These are phyloP conservation scores for Esox lucius DNA, from an alignment of 2,797 vertebrate species.

Conservation along the genomic window DNA sequence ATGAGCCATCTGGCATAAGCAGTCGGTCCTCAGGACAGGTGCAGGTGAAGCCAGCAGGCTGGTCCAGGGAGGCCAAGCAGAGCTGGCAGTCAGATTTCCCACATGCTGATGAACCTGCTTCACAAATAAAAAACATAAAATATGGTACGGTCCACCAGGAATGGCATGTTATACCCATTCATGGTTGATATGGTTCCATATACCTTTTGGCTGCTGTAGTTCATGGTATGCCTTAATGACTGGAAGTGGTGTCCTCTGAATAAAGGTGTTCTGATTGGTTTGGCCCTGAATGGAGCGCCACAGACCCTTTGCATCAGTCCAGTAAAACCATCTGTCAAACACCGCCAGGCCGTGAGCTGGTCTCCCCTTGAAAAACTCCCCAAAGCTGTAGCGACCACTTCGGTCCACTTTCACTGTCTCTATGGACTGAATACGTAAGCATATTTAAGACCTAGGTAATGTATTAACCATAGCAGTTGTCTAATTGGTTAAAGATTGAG, in stretches of 20 bases:
- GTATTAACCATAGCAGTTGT: neutral
- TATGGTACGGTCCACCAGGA: neutral
- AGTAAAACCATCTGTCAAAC: slow-evolving; percentile 82
- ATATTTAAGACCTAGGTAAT: neutral
- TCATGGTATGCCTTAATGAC: slow-evolving; percentile 72
- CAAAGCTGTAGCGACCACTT: slow-evolving; percentile 74
- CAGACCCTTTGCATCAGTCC: slow-evolving; percentile 75
- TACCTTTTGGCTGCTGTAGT: slow-evolving; percentile 81
- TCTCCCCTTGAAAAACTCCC: slow-evolving; percentile 65
- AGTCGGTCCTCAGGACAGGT: slow-evolving; percentile 78
- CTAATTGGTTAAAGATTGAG: neutral
- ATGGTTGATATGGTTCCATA: neutral
- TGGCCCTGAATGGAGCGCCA: slow-evolving; percentile 63
- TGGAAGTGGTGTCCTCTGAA: slow-evolving; percentile 66
- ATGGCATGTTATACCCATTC: neutral
- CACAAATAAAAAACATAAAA: neutral
- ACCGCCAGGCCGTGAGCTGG: slow-evolving; percentile 66
- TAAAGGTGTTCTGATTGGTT: slow-evolving; percentile 54
- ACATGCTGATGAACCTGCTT: slow-evolving; percentile 70
- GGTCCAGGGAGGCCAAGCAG: slow-evolving; percentile 81
- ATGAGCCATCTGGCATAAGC: slow-evolving; percentile 75
- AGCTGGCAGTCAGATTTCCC: slow-evolving; percentile 73
- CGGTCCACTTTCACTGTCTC: slow-evolving; percentile 83
- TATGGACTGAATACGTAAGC: slow-evolving; percentile 72
- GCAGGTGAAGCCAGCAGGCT: slow-evolving; percentile 78